Percentiles rank a stretch among this genome's conserved stretches.
Conservation (phyloP, 1,140 invertebrate genomes). For the Scaptomyza pallida region DNA sequence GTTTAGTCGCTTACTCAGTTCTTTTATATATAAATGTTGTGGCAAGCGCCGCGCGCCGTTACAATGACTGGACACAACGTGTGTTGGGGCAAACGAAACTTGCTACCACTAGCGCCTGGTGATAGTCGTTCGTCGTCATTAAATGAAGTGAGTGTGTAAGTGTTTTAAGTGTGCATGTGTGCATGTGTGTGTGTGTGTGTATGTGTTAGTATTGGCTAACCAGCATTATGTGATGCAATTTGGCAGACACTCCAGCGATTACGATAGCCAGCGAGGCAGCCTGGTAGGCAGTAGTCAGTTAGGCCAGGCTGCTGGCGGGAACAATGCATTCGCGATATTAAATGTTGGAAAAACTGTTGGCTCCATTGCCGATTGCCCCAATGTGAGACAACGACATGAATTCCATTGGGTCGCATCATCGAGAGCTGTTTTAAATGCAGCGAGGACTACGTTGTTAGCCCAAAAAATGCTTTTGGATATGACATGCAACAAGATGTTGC, state of each 20-base stretch:
- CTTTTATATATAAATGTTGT: slow-evolving; percentile 21
- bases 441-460: background rate
- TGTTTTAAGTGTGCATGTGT: slow-evolving; percentile 1
- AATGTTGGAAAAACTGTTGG: background rate
- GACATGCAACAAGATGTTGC: background rate
- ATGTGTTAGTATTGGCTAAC: slow-evolving; percentile 60
- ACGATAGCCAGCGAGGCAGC: slow-evolving; percentile 42
- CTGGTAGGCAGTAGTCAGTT: background rate
- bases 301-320: slow-evolving; percentile 3
- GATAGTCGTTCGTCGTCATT: slow-evolving; percentile 40
- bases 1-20: slow-evolving; percentile 12
- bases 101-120: slow-evolving; percentile 39
- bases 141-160: slow-evolving; percentile 49
- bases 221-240: slow-evolving; percentile 68
- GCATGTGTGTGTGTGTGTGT: slow-evolving; percentile 10
- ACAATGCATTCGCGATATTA: slow-evolving; percentile 16
- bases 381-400: slow-evolving; percentile 3
- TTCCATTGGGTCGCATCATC: slow-evolving; percentile 7
- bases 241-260: slow-evolving; percentile 67
- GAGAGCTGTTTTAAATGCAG: background rate
- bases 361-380: slow-evolving; percentile 33
- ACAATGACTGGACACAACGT: slow-evolving; percentile 27
- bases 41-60: slow-evolving; percentile 38
- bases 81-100: slow-evolving; percentile 33
- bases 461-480: slow-evolving; percentile 1